These are phyloP conservation scores for Barnardius zonarius DNA, from an alignment of 2,113 vertebrate genomes.

Conservation along the genomic window DNA sequence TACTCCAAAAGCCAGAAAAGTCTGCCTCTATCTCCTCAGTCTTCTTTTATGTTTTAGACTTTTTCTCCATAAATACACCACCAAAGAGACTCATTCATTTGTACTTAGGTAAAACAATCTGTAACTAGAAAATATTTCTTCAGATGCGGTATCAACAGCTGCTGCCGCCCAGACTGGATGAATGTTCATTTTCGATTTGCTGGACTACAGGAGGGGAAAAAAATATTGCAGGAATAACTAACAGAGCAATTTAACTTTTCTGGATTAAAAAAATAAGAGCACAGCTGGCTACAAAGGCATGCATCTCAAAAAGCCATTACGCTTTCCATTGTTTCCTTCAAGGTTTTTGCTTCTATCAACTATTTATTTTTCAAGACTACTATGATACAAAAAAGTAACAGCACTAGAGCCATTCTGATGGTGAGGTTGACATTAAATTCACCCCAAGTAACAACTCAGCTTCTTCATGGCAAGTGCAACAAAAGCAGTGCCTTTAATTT, in stretches of 20 bases:
- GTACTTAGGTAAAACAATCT: background rate
- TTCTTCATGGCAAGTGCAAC: background rate
- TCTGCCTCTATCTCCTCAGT: background rate
- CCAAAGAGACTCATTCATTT: background rate
- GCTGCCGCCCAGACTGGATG: background rate
- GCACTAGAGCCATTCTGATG: background rate
- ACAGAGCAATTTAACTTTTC: no score
- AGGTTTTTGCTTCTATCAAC: background rate
- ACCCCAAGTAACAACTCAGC: background rate
- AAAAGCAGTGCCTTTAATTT: background rate
- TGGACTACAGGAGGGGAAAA: background rate
- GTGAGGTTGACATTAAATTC: background rate
- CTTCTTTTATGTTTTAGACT: background rate
- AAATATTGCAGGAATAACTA: background rate
- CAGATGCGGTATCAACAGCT: background rate
- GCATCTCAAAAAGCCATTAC: background rate
- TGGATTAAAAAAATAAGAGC: background rate
- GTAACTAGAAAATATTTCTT: background rate
- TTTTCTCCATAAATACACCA: background rate
- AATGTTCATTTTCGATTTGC: background rate
- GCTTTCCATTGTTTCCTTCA: background rate
- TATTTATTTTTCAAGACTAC: background rate
- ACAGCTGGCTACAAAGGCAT: background rate
- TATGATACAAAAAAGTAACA: background rate
- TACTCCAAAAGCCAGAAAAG: background rate